Evolutionary conservation across 2,113 vertebrate genomes (phyloP).

Genomic region (Hyla sarda): DNA sequence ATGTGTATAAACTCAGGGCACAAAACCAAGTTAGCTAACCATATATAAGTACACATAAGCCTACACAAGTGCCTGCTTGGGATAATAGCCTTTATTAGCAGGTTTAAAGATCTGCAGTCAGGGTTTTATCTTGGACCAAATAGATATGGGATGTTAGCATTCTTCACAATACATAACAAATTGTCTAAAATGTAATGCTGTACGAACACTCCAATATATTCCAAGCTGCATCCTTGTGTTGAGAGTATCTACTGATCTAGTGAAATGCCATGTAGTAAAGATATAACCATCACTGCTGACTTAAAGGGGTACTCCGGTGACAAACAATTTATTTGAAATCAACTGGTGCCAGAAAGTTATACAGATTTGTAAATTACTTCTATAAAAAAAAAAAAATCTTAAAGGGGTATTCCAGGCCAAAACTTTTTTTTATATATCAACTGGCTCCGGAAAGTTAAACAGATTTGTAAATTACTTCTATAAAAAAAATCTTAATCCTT

Average conservation of each 20-base stretch:
- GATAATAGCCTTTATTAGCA: conserved; percentile 7
- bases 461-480: too few species aligned
- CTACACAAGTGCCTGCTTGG: conserved; percentile 41
- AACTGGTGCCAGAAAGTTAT: too few species aligned
- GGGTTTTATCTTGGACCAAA: neutral
- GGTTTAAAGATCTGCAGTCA: neutral
- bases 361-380: too few species aligned
- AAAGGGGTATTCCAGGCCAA: too few species aligned
- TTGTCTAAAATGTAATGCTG: neutral
- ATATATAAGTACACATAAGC: neutral
- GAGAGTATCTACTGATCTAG: neutral
- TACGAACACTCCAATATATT: neutral
- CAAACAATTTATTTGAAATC: too few species aligned
- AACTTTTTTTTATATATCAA: too few species aligned
- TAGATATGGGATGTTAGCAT: neutral
- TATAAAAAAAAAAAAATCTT: too few species aligned
- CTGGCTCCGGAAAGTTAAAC: too few species aligned
- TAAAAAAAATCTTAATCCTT: too few species aligned
- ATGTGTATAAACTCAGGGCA: conserved; percentile 50
- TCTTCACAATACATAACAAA: neutral
- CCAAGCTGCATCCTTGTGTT: neutral
- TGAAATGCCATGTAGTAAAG: neutral
- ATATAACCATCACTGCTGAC: neutral
- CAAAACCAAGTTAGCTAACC: neutral
- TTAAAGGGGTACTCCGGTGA: too few species aligned